Base-by-base conservation (phyloP, 1,140 invertebrate genomes). In the Mercenaria mercenaria region DNA sequence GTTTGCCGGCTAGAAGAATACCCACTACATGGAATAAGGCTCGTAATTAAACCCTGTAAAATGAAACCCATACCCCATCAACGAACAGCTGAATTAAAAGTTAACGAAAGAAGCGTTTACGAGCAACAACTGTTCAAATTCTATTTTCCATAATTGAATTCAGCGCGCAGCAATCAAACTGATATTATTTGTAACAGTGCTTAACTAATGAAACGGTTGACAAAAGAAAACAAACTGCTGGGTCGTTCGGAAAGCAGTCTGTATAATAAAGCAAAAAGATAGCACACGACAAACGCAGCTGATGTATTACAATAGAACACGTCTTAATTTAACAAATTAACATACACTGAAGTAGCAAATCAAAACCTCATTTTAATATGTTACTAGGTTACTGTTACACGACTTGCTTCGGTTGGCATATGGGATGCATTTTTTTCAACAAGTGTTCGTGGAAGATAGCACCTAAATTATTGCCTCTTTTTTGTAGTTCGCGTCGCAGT, bases 311-410 rank as follows among this genome's bases (percentile, higher is more conserved):
- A 39, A 39, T 37, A n/a, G 34, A 29, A 29, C 10, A 29, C 32
- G 61, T 67, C 61, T 29, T 41, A 15, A 72, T 72, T n/a, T 4
- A 64, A 23, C 67, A 72, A 41, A 39, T 72, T 72, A 39, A 72
- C 34, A 72, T 72, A 72, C 20, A 4, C 67, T 72, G 67, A 72
- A 72, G 34, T 10, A 26, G 34, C 8, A 39, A 18, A 13, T 72
- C 15, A n/a, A 41, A 41, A 72, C 15, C 1, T 20, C 18, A 59
- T 59, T 59, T 32, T 13, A 72, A 72, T 72, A n/a, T 72, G 67
- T 72, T 72, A 72, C 67, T 39, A 72, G 67, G 67, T 72, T 39
- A 72, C 67, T 72, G 67, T 72, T 72, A 72, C 37, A 39, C 67
- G 32, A 10, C 20, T 72, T 39, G 20, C 34, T 4, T 59, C 56